phyloP scores from a whole-genome alignment of 2,113 vertebrate species.

The Tachysurus fulvidraco region DNA sequence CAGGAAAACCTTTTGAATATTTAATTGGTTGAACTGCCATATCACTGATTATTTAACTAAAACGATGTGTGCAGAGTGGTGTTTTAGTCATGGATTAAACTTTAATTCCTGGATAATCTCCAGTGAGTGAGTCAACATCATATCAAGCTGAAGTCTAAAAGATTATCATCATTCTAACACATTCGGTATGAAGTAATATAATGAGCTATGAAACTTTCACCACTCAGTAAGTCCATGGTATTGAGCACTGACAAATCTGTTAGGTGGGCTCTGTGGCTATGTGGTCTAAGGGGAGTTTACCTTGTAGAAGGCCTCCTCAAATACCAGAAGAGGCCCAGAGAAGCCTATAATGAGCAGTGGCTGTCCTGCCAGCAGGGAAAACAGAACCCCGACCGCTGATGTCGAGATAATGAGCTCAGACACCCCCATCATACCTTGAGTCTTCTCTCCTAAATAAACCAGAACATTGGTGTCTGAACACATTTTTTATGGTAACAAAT shows the following conservation, averaged over 20 bases:
- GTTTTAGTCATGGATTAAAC: background rate
- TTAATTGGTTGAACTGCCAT: background rate
- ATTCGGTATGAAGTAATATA: conserved; percentile 19
- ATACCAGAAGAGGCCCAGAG: conserved; percentile 93
- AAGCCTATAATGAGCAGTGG: conserved; percentile 96
- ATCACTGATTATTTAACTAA: background rate
- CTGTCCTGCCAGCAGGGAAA: conserved; percentile 91
- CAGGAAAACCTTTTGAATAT: background rate
- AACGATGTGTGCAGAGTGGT: background rate
- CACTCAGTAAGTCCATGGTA: background rate
- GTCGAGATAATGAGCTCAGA: conserved; percentile 96
- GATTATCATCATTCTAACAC: background rate
- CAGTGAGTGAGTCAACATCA: conserved; percentile 14
- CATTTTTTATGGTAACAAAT: background rate
- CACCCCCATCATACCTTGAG: conserved; percentile 95
- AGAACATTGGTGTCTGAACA: conserved; percentile 5
- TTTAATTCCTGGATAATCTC: background rate
- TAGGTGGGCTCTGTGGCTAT: background rate
- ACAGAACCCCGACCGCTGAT: conserved; percentile 88
- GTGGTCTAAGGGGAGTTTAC: conserved; percentile 55
- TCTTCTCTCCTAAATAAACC: conserved; percentile 86
- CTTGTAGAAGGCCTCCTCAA: conserved; percentile 98
- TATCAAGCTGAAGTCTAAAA: background rate
- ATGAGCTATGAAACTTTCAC: conserved; percentile 29
- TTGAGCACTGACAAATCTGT: background rate